Evolutionary conservation across 2,113 vertebrate species (phyloP).

Genomic region (Orcinus orca): DNA sequence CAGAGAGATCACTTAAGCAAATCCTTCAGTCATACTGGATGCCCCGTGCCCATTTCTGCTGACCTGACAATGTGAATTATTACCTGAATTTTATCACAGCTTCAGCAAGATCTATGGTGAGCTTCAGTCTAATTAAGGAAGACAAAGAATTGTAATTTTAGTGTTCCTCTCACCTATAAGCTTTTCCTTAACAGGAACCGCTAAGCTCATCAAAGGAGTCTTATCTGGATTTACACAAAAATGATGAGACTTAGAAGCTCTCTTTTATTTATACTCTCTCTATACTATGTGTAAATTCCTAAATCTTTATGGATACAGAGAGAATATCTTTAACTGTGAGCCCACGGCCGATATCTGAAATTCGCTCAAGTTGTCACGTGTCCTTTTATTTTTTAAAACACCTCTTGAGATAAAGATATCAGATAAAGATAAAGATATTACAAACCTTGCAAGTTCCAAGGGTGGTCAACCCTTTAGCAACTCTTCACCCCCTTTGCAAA

Average conservation of each 20-base stretch:
- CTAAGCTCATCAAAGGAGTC: slow-evolving; percentile 56
- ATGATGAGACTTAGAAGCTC: slow-evolving; percentile 51
- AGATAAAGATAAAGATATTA: slow-evolving; percentile 24
- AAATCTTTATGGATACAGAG: slow-evolving; percentile 26
- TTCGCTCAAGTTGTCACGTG: background rate
- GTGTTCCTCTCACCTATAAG: slow-evolving; percentile 62
- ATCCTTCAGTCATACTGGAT: background rate
- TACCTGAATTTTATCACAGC: slow-evolving; percentile 54
- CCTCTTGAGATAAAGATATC: background rate
- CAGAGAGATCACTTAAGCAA: slow-evolving; percentile 42
- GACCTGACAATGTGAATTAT: slow-evolving; percentile 72
- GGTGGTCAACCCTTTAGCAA: background rate
- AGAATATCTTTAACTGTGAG: slow-evolving; percentile 13
- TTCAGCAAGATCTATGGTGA: slow-evolving; percentile 64
- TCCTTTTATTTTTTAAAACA: background rate
- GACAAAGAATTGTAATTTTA: slow-evolving; percentile 72
- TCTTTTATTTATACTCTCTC: slow-evolving; percentile 51
- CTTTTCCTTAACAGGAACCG: slow-evolving; percentile 56
- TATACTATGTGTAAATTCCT: slow-evolving; percentile 50
- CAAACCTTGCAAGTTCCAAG: background rate
- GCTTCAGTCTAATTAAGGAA: slow-evolving; percentile 72
- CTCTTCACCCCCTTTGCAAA: background rate
- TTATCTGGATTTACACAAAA: slow-evolving; percentile 70
- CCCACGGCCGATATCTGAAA: slow-evolving; percentile 23
- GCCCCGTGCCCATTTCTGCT: slow-evolving; percentile 38